Evolutionary conservation across 2,797 vertebrate species (phyloP).

Genomic region (Nyctalus aviator): DNA sequence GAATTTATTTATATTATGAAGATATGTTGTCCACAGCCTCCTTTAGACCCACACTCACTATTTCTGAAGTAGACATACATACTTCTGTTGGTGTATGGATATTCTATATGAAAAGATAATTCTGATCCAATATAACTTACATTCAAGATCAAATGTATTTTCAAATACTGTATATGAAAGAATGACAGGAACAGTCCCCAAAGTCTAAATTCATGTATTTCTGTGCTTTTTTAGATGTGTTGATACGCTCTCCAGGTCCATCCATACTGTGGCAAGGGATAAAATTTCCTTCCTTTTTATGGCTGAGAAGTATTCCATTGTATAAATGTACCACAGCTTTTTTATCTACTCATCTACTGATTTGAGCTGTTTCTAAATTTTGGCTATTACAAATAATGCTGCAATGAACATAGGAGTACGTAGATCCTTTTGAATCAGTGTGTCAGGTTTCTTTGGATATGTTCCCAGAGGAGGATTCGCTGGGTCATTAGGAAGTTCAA

Average conservation of each 20-base stretch:
- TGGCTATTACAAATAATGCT: background rate
- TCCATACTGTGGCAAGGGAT: background rate
- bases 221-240: background rate
- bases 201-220: conserved; percentile 17
- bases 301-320: background rate
- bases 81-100: background rate
- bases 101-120: background rate
- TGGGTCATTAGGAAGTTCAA: background rate
- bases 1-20: background rate
- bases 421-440: background rate
- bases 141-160: conserved; percentile 38
- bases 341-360: background rate
- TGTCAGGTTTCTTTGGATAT: background rate
- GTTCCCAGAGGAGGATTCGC: background rate
- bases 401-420: background rate
- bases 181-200: background rate
- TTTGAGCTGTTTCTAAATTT: background rate
- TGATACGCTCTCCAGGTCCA: background rate
- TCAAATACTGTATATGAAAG: background rate
- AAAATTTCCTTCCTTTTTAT: background rate
- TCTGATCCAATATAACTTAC: background rate
- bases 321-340: background rate
- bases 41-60: background rate
- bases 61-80: background rate
- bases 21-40: background rate